Evolutionary conservation across 1,140 invertebrate genomes (phyloP), one percentile per base, ranked within the genome.

Genomic region (Drosophila micromelanica): DNA sequence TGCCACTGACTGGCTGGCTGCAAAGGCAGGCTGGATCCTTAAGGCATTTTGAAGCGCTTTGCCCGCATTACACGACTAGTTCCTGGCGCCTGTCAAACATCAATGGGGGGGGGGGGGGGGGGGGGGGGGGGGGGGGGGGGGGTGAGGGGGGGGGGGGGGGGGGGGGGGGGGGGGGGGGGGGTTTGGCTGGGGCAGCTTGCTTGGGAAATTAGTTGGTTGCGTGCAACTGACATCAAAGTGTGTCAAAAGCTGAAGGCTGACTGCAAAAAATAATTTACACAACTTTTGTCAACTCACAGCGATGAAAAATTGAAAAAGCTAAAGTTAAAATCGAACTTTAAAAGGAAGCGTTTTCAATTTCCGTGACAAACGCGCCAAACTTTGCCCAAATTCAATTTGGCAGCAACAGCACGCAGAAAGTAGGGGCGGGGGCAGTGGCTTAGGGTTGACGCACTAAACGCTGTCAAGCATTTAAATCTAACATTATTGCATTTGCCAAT

Each of bases 401-500:
- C 30, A 49, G 62, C 73, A 73, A 61, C n/a, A 11, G 20, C 20
- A 23, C 20, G 20, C 20, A 23, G 17, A 1, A 17, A 17, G 17
- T 17, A 23, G 20, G 2, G 20, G 20, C 20, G 20, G 27, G 27
- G 27, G n/a, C n/a, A 17, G 17, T 27, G 42, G 38, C n/a, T 20
- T 2, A 38, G 15, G n/a, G 7, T 11, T 8, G 38, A 57, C 61
- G 73, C 68, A 72, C 67, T 72, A 80, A 78, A 72, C 76, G 76
- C 64, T 55, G 64, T 52, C 57, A 62, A 80, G 80, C 79, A 89
- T 89, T 89, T 89, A 89, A 89, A 89, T 89, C 76, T 76, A 79
- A 80, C 85, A 84, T 89, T 89, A 89, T 84, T 89, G 85, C 64
- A 76, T 84, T 89, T 89, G 43, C 73, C 84, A 80, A 87, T 89